phyloP scores from a whole-genome alignment of 37 sponge, comb jelly and placozoan genomes.

The Halisarca cf. caerulea region DNA sequence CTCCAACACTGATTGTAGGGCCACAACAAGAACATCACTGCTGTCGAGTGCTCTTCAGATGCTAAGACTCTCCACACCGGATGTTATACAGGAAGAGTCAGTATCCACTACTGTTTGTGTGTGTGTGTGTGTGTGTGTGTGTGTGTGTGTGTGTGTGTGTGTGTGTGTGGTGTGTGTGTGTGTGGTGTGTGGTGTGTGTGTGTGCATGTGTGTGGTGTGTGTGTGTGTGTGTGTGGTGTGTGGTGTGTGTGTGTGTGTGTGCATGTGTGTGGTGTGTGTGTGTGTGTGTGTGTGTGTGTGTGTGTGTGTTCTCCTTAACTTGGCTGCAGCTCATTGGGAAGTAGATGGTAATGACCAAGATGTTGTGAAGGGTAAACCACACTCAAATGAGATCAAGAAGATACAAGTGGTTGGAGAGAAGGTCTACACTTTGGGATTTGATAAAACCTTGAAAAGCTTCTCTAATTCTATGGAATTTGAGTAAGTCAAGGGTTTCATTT shows the following conservation, averaged over 20 bases:
- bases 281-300: too few species aligned
- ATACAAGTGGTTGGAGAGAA: slow-evolving; percentile 61
- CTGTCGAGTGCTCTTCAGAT: slow-evolving; percentile 53
- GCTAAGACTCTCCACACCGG: slow-evolving; percentile 67
- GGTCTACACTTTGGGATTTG: slow-evolving; percentile 74
- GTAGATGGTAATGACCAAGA: slow-evolving; percentile 66
- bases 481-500: slow-evolving; percentile 34
- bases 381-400: slow-evolving; percentile 62
- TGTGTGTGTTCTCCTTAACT: slow-evolving; percentile 16
- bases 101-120: slow-evolving; percentile 51
- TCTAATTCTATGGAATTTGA: slow-evolving; percentile 63
- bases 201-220: too few species aligned
- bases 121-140: too few species aligned
- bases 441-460: slow-evolving; percentile 56
- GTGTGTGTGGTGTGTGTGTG: too few species aligned
- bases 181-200: too few species aligned
- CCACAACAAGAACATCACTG: slow-evolving; percentile 83
- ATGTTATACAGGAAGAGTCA: slow-evolving; percentile 77
- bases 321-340: slow-evolving; percentile 54
- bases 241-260: too few species aligned
- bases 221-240: too few species aligned
- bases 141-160: too few species aligned
- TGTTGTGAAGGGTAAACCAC: slow-evolving; percentile 55
- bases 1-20: slow-evolving; percentile 44
- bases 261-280: too few species aligned